Percentiles rank a stretch among this genome's conserved stretches.
These are phyloP conservation scores for Myripristis jacobus DNA, from an alignment of 2,797 vertebrate genomes.

Conservation along the genomic window DNA sequence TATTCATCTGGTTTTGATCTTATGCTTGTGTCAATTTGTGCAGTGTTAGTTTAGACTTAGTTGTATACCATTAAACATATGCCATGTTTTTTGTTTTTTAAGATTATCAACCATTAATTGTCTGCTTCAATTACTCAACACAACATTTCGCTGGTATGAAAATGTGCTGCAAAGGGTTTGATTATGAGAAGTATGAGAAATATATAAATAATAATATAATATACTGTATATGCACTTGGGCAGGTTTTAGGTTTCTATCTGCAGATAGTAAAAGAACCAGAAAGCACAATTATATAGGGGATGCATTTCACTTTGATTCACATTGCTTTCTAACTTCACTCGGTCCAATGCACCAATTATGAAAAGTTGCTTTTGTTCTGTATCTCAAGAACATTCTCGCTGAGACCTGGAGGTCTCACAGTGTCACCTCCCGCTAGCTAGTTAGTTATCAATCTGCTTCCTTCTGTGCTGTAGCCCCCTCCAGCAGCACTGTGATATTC, in stretches of 20 bases:
- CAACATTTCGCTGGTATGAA: slow-evolving; percentile 8
- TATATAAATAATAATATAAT: no score
- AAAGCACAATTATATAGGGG: slow-evolving; percentile 23
- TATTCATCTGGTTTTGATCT: slow-evolving; percentile 49
- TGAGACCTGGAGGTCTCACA: slow-evolving; percentile 58
- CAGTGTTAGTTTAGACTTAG: slow-evolving; percentile 9
- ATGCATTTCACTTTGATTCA: slow-evolving; percentile 32
- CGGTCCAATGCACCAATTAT: slow-evolving; percentile 62
- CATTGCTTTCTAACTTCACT: slow-evolving; percentile 45
- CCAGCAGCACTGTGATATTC: slow-evolving; percentile 60
- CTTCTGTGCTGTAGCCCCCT: slow-evolving; percentile 52
- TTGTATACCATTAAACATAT: slow-evolving; percentile 31
- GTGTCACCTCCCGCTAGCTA: slow-evolving; percentile 64
- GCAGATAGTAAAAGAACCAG: slow-evolving; percentile 14
- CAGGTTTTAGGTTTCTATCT: slow-evolving; percentile 13
- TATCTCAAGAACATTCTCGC: slow-evolving; percentile 51
- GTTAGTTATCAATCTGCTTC: slow-evolving; percentile 65
- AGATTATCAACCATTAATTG: slow-evolving; percentile 43
- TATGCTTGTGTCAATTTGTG: slow-evolving; percentile 24
- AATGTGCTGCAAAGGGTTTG: slow-evolving; percentile 22
- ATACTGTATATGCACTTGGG: slow-evolving; percentile 3
- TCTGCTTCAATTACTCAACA: slow-evolving; percentile 11
- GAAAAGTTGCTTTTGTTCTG: slow-evolving; percentile 62
- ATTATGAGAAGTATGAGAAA: slow-evolving; percentile 25
- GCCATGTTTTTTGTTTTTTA: slow-evolving; percentile 16